These are phyloP conservation scores for Poecilia gillii DNA, from an alignment of 2,797 vertebrate genomes.

Conservation along the genomic window DNA sequence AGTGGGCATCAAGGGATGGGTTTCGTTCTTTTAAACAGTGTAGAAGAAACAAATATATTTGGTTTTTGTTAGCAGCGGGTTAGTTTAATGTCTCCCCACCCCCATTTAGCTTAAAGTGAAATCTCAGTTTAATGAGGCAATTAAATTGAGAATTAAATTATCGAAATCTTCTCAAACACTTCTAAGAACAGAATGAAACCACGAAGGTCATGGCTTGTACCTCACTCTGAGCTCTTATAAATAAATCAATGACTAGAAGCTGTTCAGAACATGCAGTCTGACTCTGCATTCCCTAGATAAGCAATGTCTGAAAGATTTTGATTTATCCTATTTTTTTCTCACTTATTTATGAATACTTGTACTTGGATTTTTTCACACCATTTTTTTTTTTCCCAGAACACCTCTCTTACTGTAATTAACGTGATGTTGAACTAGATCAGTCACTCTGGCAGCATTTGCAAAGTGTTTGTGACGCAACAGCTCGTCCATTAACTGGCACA, in stretches of 20 bases:
- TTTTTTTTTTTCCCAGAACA: background rate
- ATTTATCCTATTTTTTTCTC: background rate
- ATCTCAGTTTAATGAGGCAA: background rate
- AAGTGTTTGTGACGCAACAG: background rate
- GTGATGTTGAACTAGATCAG: background rate
- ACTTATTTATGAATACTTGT: background rate
- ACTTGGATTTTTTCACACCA: background rate
- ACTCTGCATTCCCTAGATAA: background rate
- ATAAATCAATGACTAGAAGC: background rate
- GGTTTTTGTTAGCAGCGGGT: background rate
- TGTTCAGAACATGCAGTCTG: background rate
- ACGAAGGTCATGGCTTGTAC: background rate
- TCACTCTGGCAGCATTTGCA: background rate
- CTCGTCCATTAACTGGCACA: background rate
- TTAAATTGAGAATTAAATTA: background rate
- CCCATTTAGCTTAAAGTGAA: too few species aligned
- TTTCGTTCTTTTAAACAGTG: background rate
- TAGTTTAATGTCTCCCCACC: background rate
- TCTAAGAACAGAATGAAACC: background rate
- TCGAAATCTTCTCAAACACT: background rate
- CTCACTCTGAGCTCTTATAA: background rate
- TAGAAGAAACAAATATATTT: background rate
- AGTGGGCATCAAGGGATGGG: background rate
- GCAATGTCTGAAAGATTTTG: background rate
- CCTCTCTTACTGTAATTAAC: background rate